Conservation (phyloP, 1,140 invertebrate genomes). For the Tigriopus japonicus region DNA sequence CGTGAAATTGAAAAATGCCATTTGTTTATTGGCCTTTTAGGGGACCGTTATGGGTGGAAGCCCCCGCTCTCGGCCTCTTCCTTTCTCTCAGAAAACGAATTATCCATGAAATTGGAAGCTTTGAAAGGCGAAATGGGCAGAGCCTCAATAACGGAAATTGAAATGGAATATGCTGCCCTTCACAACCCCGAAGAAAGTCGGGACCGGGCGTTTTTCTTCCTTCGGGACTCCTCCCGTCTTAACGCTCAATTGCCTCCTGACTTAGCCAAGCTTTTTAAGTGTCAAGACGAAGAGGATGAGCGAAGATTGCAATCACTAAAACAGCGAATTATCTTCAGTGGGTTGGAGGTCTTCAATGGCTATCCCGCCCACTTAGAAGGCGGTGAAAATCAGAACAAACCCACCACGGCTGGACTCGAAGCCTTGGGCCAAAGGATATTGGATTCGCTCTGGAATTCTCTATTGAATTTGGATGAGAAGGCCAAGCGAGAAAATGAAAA, state of each 20-base stretch:
- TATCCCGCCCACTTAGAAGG: neutral
- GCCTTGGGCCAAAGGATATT: neutral
- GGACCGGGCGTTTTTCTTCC: no score
- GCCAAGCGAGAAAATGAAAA: neutral
- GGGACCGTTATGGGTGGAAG: neutral
- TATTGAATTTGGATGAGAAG: neutral
- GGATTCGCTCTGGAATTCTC: neutral
- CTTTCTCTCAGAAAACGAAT: no score
- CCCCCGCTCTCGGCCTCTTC: neutral
- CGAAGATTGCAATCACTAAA: neutral
- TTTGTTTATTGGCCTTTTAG: slow-evolving; percentile 1
- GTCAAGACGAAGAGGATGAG: neutral
- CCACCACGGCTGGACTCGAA: neutral
- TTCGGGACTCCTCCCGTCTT: no score
- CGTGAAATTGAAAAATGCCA: slow-evolving; percentile 1
- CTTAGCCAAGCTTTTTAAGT: no score
- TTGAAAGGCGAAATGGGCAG: neutral
- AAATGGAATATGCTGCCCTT: neutral
- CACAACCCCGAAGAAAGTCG: neutral
- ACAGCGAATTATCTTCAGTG: neutral
- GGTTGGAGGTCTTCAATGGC: neutral
- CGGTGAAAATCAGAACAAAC: neutral
- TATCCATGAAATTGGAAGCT: neutral
- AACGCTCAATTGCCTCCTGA: no score
- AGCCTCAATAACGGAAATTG: neutral